Evolutionary conservation across 2,888 invertebrate species (phyloP), one percentile per base, ranked within the genome.

Genomic region (Diabrotica balteata): DNA sequence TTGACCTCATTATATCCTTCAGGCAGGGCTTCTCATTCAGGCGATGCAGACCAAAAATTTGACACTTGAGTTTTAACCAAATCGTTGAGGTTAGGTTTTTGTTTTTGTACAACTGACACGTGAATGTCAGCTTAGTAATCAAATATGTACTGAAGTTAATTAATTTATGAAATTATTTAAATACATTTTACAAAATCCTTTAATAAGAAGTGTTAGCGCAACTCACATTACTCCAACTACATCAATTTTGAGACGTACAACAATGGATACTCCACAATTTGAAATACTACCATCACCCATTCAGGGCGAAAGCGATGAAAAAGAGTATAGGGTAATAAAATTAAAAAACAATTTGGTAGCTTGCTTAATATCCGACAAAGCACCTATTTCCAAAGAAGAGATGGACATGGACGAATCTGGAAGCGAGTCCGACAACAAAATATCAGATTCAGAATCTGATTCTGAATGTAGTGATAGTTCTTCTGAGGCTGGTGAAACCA

Each of bases 251-350:
- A 42, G 9, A 59, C n/a, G 32, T 43, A 51, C n/a, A 42, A 44
- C 11, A 17, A 61, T 61, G 61, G 61, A 45, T 53, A 51, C n/a
- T 45, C 42, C 61, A 42, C 47, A 45, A 63, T 79, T 80, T 68
- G 76, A 81, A 73, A 76, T 80, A 22, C 72, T 84, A 53, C 73
- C 77, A 43, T 83, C 85, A 72, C 93, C 94, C 8, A 86, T 88
- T 47, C 92, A 93, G 84, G 93, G 93, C 59, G 87, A 87, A 64
- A 90, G 89, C 73, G 94, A 94, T 83, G 91, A 91, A 80, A 94
- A 94, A 80, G 85, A 90, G 66, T 94, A 94, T 81, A 91, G 91
- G 80, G 88, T 89, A 1, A 86, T 92, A 60, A 84, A 86, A 53
- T 83, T 93, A 64, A 84, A 87, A 66, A 93, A 94, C 86, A 93